Evolutionary conservation across 2,888 invertebrate genomes (phyloP), one percentile per base, ranked within the genome.

Genomic region (Drepanosiphum platanoidis): DNA sequence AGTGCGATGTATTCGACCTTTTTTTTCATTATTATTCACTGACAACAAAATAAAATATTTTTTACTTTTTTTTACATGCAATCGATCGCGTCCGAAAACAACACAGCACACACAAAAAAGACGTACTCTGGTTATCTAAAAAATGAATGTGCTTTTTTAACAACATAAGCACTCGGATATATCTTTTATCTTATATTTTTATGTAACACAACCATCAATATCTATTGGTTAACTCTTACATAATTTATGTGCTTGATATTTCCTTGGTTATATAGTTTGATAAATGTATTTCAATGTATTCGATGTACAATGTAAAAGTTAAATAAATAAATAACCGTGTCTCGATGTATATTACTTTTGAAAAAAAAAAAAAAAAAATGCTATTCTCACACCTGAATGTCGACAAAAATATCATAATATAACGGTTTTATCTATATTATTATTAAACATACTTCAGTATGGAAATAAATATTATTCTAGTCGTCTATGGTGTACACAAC

Each of bases 171-270:
- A 61, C 61, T 61, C 9, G 61, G 7, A 61, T 22, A 61, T 27
- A 61, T 27, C 8, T 8, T 61, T n/a, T 58, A 61, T 27, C 61
- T 61, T 61, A 22, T 27, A 61, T 61, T 61, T 61, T 61, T 27
- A 61, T 61, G 13, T 61, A 58, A 58, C 58, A 58, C 58, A n/a
- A 58, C n/a, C 22, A 61, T 61, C 61, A 61, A 61, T n/a, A 61
- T 27, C 1, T 61, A 61, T 27, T 61, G 27, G 27, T 27, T 27
- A 61, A 61, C n/a, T 27, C n/a, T 9, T 61, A 52, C 52, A 52
- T 52, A 52, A 22, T 52, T 52, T 22, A 52, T 52, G 1, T 52
- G 18, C 18, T 22, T 22, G 2, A 52, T 52, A 5, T 52, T 52
- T 18, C 18, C 52, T 52, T 52, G 22, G 18, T 52, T 18, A 18